Percentiles rank a stretch among this genome's conserved stretches.
Evolutionary conservation across 2,113 vertebrate genomes (phyloP).

Genomic region (Nerophis ophidion): DNA sequence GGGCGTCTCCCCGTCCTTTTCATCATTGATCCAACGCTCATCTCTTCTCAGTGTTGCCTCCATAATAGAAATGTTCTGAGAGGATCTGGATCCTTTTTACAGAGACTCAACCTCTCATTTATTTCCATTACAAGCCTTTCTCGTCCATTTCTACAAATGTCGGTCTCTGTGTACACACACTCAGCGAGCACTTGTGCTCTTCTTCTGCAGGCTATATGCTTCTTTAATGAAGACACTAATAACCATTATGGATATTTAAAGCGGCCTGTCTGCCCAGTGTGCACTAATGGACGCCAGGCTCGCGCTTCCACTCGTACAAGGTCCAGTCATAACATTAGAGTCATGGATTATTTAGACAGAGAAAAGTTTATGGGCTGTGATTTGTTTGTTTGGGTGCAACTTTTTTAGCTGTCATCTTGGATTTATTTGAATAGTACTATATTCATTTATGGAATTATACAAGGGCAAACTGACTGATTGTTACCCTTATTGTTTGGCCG

Average conservation of each 20-base stretch:
- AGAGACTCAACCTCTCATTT: conserved; percentile 59
- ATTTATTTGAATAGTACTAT: too few species aligned
- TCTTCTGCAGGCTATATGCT: conserved; percentile 61
- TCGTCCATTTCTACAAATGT: conserved; percentile 36
- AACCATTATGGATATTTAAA: conserved; percentile 66
- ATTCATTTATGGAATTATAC: too few species aligned
- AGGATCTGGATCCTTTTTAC: conserved; percentile 54
- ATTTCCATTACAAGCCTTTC: conserved; percentile 50
- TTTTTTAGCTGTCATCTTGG: too few species aligned
- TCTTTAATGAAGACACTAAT: conserved; percentile 67
- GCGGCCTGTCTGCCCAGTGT: conserved; percentile 32
- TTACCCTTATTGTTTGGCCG: too few species aligned
- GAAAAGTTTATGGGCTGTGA: conserved; percentile 22
- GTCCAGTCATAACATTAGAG: conserved; percentile 19
- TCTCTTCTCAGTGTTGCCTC: conserved; percentile 15
- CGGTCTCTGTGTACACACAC: conserved; percentile 45
- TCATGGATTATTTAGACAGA: conserved; percentile 26
- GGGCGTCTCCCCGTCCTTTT: not conserved
- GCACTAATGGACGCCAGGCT: conserved; percentile 26
- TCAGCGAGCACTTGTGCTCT: conserved; percentile 57
- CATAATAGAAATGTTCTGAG: conserved; percentile 46
- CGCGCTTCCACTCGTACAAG: conserved; percentile 12
- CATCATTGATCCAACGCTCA: not conserved
- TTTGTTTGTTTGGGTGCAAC: not conserved
- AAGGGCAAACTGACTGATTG: too few species aligned